A percentile compares a stretch with the other conserved stretches of the same genome.
Evolutionary conservation across 2,113 vertebrate genomes (phyloP).

Genomic region (Psittacula cyanocephala): DNA sequence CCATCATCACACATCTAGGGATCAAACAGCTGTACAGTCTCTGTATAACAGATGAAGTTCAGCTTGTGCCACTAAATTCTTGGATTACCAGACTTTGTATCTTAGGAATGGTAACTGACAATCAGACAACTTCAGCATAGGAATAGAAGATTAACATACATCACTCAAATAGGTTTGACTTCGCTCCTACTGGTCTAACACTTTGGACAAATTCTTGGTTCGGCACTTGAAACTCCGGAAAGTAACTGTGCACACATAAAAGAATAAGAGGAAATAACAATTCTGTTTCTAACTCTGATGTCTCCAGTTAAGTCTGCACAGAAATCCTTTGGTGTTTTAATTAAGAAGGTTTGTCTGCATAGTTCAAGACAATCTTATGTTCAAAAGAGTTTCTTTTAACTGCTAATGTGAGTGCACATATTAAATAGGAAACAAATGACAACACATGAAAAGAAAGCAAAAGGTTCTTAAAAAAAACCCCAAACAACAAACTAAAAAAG

Average conservation of each 20-base stretch:
- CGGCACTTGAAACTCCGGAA: background rate
- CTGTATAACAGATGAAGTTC: background rate
- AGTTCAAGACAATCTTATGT: background rate
- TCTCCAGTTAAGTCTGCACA: background rate
- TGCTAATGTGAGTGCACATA: background rate
- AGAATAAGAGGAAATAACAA: background rate
- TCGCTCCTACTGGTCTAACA: background rate
- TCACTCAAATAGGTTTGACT: background rate
- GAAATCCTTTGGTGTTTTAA: background rate
- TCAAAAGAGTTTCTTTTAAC: background rate
- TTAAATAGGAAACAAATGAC: background rate
- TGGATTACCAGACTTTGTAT: background rate
- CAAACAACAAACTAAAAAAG: background rate
- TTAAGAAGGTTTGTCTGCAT: background rate
- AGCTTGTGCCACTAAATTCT: background rate
- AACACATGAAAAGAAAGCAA: background rate
- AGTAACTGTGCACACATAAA: background rate
- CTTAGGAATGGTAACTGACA: background rate
- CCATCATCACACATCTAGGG: fast-evolving
- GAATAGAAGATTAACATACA: background rate
- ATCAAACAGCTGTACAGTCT: background rate
- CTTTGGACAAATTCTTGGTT: background rate
- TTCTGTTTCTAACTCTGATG: background rate
- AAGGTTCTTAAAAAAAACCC: background rate
- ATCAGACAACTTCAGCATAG: background rate